A percentile compares a stretch with the other conserved stretches of the same genome.
Evolutionary conservation across 2,888 invertebrate genomes (phyloP).

Genomic region (Chrysopilus asiliformis): DNA sequence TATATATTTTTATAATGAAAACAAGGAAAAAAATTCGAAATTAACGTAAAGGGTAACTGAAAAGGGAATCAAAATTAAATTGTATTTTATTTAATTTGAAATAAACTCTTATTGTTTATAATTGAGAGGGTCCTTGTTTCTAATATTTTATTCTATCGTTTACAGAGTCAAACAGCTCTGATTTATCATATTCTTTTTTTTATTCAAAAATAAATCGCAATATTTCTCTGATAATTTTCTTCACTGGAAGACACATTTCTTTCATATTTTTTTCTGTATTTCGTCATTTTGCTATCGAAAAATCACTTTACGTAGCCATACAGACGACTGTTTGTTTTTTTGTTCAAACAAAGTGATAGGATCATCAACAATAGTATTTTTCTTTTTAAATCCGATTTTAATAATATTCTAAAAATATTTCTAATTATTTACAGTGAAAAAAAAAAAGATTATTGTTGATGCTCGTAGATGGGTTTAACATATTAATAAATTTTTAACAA

Average conservation of each 20-base stretch:
- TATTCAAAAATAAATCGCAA: no score
- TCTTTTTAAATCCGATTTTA: not conserved
- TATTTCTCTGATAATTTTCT: no score
- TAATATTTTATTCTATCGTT: conserved; percentile 9
- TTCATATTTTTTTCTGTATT: no score
- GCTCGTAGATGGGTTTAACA: no score
- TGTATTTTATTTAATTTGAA: not conserved
- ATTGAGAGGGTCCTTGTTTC: conserved; percentile 38
- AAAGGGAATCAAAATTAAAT: not conserved
- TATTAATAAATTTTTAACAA: no score
- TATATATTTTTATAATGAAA: conserved; percentile 17
- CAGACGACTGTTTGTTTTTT: conserved; percentile 1
- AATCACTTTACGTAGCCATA: conserved; percentile 9
- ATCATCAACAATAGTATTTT: not conserved
- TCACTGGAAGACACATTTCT: no score
- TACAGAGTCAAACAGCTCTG: no score
- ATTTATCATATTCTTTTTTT: no score
- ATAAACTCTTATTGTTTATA: conserved; percentile 4
- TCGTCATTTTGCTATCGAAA: conserved; percentile 4
- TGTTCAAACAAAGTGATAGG: no score
- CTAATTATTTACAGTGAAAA: not conserved
- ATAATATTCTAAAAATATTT: not conserved
- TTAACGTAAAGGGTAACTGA: conserved; percentile 18
- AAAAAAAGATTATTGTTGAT: no score
- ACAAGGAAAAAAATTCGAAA: conserved; percentile 18